phyloP scores from a whole-genome alignment of 2,113 vertebrate species.

The Corythornis madagascariensis region DNA sequence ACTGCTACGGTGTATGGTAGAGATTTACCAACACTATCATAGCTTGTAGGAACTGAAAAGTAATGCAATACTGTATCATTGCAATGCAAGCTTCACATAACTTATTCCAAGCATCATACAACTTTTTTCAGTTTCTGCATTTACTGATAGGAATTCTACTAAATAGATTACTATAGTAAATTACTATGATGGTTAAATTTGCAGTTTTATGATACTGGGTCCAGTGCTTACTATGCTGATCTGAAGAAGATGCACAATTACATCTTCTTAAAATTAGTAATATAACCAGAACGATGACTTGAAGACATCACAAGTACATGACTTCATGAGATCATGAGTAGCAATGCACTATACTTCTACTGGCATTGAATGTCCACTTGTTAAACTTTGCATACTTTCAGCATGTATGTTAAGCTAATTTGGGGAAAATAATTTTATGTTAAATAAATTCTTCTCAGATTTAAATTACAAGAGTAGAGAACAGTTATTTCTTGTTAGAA shows the following conservation, averaged over 20 bases:
- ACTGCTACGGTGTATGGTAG: neutral
- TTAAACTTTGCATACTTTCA: neutral
- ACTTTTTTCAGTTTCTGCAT: constrained; percentile 11
- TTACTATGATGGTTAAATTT: constrained; percentile 12
- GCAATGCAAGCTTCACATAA: constrained; percentile 35
- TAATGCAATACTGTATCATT: neutral
- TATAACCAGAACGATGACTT: neutral
- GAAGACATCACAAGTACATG: neutral
- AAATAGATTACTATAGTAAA: neutral
- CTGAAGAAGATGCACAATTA: constrained; percentile 10
- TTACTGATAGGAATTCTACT: neutral
- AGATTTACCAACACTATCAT: neutral
- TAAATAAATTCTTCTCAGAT: neutral
- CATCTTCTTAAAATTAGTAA: neutral
- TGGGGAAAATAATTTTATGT: neutral
- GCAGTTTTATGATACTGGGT: constrained; percentile 2
- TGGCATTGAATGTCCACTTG: neutral
- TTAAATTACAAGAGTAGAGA: constrained; percentile 10
- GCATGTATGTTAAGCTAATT: neutral
- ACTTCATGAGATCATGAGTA: neutral
- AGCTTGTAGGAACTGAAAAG: constrained; percentile 28
- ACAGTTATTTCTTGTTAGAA: neutral
- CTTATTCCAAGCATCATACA: neutral
- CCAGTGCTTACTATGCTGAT: constrained; percentile 5
- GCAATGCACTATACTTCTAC: neutral